Conservation (phyloP, 2,888 invertebrate species). For the Eupeodes latifasciatus region DNA sequence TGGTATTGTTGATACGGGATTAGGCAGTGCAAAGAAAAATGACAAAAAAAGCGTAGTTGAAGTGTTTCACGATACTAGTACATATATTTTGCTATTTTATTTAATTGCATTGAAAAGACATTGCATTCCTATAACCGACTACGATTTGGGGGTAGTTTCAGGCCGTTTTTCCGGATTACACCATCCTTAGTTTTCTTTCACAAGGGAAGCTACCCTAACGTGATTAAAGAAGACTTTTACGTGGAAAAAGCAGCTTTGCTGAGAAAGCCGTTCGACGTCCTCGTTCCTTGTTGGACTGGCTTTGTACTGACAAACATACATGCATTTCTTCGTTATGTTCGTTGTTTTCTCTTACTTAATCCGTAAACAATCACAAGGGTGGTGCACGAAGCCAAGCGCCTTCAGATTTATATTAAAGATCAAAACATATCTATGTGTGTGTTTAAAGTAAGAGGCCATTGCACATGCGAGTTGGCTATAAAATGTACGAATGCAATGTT, state of each 20-base stretch:
- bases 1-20: constrained; percentile 26
- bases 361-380: background rate
- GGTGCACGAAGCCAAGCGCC: constrained; percentile 35
- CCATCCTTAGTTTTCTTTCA: constrained; percentile 25
- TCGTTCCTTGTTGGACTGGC: constrained; percentile 56
- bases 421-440: constrained; percentile 29
- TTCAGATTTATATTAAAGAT: constrained; percentile 53
- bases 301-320: constrained; percentile 20
- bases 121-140: constrained; percentile 41
- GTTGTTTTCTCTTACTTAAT: constrained; percentile 3
- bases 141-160: background rate
- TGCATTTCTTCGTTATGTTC: constrained; percentile 23
- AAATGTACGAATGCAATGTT: constrained; percentile 31
- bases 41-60: constrained; percentile 36
- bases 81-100: constrained; percentile 38
- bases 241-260: constrained; percentile 55
- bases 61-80: constrained; percentile 7
- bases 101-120: constrained; percentile 4
- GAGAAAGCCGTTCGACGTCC: constrained; percentile 68
- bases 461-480: constrained; percentile 65
- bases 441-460: constrained; percentile 51
- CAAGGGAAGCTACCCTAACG: constrained; percentile 61
- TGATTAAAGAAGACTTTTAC: constrained; percentile 46
- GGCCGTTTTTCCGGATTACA: constrained; percentile 58
- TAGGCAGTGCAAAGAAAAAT: constrained; percentile 49